These are phyloP conservation scores for Sparidentex hasta DNA, from an alignment of 2,797 vertebrate species.

Conservation along the genomic window DNA sequence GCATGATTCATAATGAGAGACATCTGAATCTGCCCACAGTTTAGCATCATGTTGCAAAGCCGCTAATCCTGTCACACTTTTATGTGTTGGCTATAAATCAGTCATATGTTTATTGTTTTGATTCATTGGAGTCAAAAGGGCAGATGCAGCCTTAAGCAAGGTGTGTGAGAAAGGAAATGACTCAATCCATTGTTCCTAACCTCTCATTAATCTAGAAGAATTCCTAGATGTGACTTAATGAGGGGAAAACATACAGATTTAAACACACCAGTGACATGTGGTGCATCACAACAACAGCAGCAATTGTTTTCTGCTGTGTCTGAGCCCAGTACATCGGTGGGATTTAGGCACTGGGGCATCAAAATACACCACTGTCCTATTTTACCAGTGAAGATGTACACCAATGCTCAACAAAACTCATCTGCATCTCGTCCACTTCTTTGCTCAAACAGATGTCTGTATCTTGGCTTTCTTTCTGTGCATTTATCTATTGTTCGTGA, in stretches of 20 bases:
- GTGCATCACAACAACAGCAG: not conserved
- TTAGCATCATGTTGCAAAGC: slow-evolving; percentile 37
- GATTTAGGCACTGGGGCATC: not conserved
- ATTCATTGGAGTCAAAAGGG: slow-evolving; percentile 52
- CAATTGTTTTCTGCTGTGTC: not conserved
- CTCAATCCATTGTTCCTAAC: not conserved
- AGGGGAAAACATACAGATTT: not conserved
- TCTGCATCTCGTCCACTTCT: not conserved
- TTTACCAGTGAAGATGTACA: not conserved
- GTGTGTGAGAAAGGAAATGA: slow-evolving; percentile 34
- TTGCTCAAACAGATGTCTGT: fast-evolving
- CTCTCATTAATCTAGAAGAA: not conserved
- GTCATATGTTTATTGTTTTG: slow-evolving; percentile 45
- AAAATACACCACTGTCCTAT: not conserved
- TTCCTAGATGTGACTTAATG: not conserved
- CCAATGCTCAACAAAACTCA: not conserved
- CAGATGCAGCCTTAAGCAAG: slow-evolving; percentile 23
- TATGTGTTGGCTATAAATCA: slow-evolving; percentile 46
- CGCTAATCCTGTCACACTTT: slow-evolving; percentile 31
- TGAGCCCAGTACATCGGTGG: not conserved
- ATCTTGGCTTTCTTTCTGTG: not conserved
- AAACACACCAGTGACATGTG: not conserved
- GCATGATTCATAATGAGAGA: slow-evolving; percentile 9
- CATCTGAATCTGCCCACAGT: slow-evolving; percentile 32
- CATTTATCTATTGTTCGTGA: not conserved